Conservation (phyloP, 2,113 vertebrate species). For the Parotia lawesii region DNA sequence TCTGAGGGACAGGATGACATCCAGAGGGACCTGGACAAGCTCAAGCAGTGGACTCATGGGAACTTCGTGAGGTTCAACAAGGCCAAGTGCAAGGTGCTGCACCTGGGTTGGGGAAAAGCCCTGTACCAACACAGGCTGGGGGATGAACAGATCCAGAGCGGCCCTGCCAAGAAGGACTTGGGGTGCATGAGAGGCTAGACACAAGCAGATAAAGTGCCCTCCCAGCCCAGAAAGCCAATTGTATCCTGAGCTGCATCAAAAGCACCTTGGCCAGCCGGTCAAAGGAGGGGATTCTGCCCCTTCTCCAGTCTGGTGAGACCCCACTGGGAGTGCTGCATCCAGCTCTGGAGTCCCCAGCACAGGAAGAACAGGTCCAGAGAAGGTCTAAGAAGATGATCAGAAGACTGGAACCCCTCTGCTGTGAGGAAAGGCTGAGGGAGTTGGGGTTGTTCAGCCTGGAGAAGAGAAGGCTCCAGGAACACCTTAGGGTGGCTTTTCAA, state of each 20-base stretch:
- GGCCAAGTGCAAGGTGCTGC: neutral
- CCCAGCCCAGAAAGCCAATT: neutral
- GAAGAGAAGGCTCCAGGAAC: neutral
- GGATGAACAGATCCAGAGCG: neutral
- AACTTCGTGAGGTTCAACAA: fast-evolving
- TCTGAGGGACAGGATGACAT: neutral
- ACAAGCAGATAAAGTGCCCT: neutral
- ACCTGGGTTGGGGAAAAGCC: neutral
- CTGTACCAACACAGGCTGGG: neutral
- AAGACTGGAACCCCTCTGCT: neutral
- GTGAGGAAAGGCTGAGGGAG: neutral
- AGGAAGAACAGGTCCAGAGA: neutral
- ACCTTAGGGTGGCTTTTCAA: neutral
- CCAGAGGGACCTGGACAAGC: neutral
- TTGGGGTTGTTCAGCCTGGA: neutral
- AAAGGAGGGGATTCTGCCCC: neutral
- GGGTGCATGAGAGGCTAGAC: neutral
- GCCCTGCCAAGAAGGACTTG: neutral
- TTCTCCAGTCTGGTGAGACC: neutral
- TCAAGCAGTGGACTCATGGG: neutral
- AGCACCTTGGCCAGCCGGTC: neutral
- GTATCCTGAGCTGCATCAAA: neutral
- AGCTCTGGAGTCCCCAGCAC: neutral
- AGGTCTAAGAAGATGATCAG: neutral
- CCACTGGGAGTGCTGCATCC: neutral